Conservation (phyloP, 2,888 invertebrate genomes). For the Drosophila mercatorum region DNA sequence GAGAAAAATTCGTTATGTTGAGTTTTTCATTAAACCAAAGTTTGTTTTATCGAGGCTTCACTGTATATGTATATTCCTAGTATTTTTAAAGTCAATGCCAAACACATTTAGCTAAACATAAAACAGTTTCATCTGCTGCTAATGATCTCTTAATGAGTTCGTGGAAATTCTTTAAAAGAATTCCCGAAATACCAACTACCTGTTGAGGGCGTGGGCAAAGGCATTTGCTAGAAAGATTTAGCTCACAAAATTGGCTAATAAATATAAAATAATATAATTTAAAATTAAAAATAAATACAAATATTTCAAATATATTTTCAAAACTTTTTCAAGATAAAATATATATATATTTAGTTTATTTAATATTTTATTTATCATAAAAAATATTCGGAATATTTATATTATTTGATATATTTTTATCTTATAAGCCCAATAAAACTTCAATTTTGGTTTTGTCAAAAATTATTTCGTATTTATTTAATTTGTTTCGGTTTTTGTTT, state of each 20-base stretch:
- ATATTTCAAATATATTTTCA: no score
- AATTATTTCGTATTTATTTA: conserved; percentile 70
- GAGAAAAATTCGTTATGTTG: no score
- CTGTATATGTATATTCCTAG: no score
- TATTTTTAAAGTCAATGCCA: neutral
- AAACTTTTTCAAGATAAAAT: no score
- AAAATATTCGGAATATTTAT: no score
- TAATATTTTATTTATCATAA: no score
- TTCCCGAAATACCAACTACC: neutral
- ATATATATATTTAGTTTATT: no score
- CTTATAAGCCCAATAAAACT: neutral
- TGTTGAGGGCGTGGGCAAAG: neutral
- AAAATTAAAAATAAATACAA: no score
- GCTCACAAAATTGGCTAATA: neutral
- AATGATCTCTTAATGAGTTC: neutral
- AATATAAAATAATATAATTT: no score
- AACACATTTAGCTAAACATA: neutral
- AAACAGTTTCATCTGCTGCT: neutral
- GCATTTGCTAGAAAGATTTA: neutral
- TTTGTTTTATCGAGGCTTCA: no score
- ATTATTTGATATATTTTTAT: neutral
- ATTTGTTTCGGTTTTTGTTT: conserved; percentile 50
- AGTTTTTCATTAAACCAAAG: no score
- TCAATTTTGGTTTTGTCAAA: conserved; percentile 35
- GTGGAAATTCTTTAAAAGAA: neutral